Percentiles rank a stretch among this genome's conserved stretches.
Evolutionary conservation across 1,140 invertebrate species (phyloP).

Genomic region (Reticulitermes speratus): DNA sequence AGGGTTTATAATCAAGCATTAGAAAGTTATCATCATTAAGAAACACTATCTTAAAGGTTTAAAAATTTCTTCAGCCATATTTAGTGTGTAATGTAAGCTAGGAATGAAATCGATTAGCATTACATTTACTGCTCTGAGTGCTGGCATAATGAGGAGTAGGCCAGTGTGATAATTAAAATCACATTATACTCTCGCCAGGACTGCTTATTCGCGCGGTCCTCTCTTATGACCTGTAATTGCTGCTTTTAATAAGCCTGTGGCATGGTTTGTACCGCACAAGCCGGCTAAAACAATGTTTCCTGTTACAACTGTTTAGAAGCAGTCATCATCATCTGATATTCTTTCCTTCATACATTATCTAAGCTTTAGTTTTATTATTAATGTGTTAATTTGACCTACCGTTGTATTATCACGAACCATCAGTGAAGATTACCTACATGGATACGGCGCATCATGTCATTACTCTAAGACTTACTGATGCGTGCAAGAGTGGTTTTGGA

Average conservation of each 20-base stretch:
- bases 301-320: not conserved
- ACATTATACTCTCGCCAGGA: not conserved
- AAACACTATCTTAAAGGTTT: not conserved
- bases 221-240: not conserved
- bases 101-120: not conserved
- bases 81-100: not conserved
- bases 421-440: not conserved
- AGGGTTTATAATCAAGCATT: not conserved
- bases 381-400: constrained; percentile 10
- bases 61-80: not conserved
- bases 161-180: not conserved
- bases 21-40: not conserved
- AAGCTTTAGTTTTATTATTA: not conserved
- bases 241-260: not conserved
- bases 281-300: not conserved
- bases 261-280: not conserved
- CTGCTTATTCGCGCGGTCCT: not conserved
- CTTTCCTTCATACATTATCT: not conserved
- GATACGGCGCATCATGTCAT: not conserved
- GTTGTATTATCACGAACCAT: not conserved
- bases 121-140: not conserved
- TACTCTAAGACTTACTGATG: too few species aligned
- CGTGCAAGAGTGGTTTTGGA: too few species aligned
- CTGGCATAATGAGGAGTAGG: not conserved
- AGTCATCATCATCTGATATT: not conserved